Evolutionary conservation across 2,797 vertebrate genomes (phyloP).

Genomic region (Lacerta bilineata): DNA sequence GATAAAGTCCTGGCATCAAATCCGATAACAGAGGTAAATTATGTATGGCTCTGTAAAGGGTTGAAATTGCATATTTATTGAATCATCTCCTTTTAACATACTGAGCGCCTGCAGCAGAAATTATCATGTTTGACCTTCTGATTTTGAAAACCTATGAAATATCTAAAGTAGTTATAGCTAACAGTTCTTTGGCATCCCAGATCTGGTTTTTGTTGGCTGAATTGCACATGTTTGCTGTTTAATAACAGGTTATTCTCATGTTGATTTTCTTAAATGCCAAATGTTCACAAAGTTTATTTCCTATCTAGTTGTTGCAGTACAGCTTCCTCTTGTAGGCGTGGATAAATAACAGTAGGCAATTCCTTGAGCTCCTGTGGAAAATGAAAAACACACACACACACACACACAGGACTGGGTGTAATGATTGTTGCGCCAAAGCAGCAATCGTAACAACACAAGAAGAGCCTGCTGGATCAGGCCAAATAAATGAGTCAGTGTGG

Average conservation of each 20-base stretch:
- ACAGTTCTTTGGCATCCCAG: background rate
- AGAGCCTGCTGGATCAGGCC: too few species aligned
- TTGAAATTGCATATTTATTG: background rate
- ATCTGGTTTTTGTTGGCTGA: background rate
- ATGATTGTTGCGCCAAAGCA: background rate
- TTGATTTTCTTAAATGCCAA: background rate
- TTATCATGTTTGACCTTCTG: background rate
- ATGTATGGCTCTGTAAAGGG: background rate
- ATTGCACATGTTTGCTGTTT: background rate
- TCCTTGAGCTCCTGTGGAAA: background rate
- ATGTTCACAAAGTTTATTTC: background rate
- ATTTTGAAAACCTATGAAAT: background rate
- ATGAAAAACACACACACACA: too few species aligned
- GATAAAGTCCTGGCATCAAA: conserved; percentile 97
- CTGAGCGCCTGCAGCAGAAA: conserved; percentile 1
- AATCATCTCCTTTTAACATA: background rate
- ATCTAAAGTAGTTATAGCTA: background rate
- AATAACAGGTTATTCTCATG: background rate
- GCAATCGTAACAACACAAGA: too few species aligned
- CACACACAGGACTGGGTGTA: background rate
- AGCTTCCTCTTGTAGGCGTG: too few species aligned
- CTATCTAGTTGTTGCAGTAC: background rate
- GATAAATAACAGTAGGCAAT: background rate
- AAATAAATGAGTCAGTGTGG: too few species aligned
- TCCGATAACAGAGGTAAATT: conserved; percentile 93